Percentiles rank a stretch among this genome's conserved stretches.
Conservation (phyloP, 2,113 vertebrate genomes). For the Notechis scutatus region DNA sequence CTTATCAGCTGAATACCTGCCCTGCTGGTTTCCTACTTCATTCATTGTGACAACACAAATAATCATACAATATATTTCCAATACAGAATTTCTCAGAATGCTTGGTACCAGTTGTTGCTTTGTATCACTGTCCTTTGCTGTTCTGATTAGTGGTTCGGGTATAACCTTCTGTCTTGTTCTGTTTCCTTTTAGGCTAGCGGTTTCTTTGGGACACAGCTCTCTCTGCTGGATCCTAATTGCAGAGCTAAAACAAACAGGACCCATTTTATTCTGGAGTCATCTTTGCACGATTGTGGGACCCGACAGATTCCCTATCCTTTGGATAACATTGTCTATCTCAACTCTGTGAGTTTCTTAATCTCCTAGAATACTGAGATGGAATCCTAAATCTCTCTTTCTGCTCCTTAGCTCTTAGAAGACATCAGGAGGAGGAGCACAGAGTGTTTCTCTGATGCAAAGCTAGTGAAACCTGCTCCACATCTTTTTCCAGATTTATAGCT, state of each 20-base stretch:
- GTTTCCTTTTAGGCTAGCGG: slow-evolving; percentile 73
- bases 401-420: background rate
- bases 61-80: background rate
- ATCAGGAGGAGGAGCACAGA: background rate
- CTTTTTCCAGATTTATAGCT: background rate
- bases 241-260: slow-evolving; percentile 86
- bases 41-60: background rate
- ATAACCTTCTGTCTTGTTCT: background rate
- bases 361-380: background rate
- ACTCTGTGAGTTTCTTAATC: slow-evolving; percentile 71
- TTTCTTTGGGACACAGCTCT: slow-evolving; percentile 78
- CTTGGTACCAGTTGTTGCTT: background rate
- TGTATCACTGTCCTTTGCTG: background rate
- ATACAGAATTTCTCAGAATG: background rate
- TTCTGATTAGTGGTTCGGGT: background rate
- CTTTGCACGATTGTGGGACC: slow-evolving; percentile 80
- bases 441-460: background rate
- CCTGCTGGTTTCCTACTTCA: background rate
- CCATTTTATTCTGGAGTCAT: slow-evolving; percentile 89
- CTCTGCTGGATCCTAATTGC: slow-evolving; percentile 84
- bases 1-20: background rate
- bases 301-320: slow-evolving; percentile 52
- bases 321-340: slow-evolving; percentile 77
- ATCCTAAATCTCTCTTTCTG: background rate
- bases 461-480: background rate